A percentile compares a stretch with the other conserved stretches of the same genome.
Conservation (phyloP, 1,140 invertebrate species). For the Procambarus clarkii region DNA sequence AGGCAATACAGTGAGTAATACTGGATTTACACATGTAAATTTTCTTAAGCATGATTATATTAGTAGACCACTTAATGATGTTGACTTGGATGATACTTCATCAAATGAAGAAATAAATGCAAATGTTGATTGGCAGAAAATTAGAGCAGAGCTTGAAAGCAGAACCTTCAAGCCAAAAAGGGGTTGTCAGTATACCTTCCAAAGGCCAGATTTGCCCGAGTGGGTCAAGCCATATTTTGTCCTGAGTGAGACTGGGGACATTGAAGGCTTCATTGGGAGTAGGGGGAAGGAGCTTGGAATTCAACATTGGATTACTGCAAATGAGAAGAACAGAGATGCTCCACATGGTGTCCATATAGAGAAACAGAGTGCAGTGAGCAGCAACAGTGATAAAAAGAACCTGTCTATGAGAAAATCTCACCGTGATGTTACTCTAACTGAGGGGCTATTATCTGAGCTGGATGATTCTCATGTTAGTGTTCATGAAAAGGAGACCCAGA, state of each 20-base stretch:
- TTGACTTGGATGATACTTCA: neutral
- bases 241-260: constrained; percentile 52
- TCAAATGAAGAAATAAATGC: neutral
- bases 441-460: constrained; percentile 49
- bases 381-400: neutral
- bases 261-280: constrained; percentile 44
- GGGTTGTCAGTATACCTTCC: constrained; percentile 21
- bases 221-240: constrained; percentile 60
- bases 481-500: constrained; percentile 53
- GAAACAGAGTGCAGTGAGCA: neutral
- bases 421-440: constrained; percentile 53
- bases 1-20: neutral
- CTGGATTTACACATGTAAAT: neutral
- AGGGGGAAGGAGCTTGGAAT: neutral
- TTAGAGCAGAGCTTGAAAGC: constrained; percentile 27
- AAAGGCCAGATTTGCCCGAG: constrained; percentile 49
- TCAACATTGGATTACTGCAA: neutral
- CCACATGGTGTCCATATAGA: neutral
- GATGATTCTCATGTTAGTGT: constrained; percentile 5
- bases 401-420: neutral
- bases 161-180: constrained; percentile 14
- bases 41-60: constrained; percentile 8
- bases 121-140: constrained; percentile 30
- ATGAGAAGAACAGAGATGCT: neutral
- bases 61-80: neutral